Conservation (phyloP, 2,797 vertebrate species). For the Crypturellus tataupa region DNA sequence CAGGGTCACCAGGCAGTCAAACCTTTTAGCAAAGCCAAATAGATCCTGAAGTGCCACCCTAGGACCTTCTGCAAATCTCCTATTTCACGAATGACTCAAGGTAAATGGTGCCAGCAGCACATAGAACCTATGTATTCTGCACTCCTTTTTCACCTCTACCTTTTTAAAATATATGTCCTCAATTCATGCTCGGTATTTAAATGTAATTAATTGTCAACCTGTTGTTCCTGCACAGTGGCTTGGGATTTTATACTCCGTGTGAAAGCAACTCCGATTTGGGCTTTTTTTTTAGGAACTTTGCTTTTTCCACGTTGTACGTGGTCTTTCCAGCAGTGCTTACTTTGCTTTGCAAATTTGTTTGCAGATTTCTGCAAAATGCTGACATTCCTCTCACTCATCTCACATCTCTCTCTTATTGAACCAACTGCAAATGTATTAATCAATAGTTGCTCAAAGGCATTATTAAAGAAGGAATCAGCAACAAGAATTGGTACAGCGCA, state of each 20-base stretch:
- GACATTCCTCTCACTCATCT: not conserved
- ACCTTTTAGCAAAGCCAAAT: constrained; percentile 73
- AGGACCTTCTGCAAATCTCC: constrained; percentile 50
- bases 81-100: not conserved
- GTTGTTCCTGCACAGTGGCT: not conserved
- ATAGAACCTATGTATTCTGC: not conserved
- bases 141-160: not conserved
- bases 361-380: not conserved
- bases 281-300: not conserved
- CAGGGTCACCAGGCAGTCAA: constrained; percentile 68
- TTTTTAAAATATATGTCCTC: not conserved
- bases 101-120: not conserved
- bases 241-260: not conserved
- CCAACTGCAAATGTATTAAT: not conserved
- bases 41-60: constrained; percentile 68
- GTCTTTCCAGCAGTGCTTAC: not conserved
- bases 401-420: not conserved
- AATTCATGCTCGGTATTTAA: not conserved
- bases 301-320: not conserved
- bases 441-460: not conserved
- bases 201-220: not conserved
- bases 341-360: not conserved
- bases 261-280: not conserved
- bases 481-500: accelerated
- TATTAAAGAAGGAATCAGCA: not conserved